These are phyloP conservation scores for Boulengeromyrus knoepffleri DNA, from an alignment of 2,113 vertebrate genomes.

Conservation along the genomic window DNA sequence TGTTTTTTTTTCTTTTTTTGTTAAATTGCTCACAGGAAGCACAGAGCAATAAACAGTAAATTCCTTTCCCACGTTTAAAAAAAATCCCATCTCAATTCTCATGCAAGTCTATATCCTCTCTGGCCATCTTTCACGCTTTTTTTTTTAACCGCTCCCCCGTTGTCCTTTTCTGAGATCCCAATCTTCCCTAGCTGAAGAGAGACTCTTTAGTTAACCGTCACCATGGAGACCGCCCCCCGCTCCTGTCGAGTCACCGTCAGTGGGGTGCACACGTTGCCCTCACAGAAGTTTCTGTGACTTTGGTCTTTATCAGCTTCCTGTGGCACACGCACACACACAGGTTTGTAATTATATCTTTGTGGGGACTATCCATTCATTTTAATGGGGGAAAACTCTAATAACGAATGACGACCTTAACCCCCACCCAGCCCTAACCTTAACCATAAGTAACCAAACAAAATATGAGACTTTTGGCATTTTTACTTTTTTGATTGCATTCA, in stretches of 20 bases:
- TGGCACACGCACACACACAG: no score
- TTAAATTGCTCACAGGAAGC: neutral
- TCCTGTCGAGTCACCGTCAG: slow-evolving; percentile 1
- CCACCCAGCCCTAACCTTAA: no score
- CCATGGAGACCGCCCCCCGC: slow-evolving; percentile 16
- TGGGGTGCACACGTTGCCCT: neutral
- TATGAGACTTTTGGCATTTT: no score
- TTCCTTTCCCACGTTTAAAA: neutral
- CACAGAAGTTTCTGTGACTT: neutral
- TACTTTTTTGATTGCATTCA: no score
- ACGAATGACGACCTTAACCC: no score
- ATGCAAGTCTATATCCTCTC: neutral
- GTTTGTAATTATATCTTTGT: no score
- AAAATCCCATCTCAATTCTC: neutral
- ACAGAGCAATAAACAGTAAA: neutral
- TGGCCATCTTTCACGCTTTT: neutral
- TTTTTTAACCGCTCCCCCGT: neutral
- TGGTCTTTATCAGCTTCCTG: neutral
- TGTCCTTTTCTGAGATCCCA: slow-evolving; percentile 1
- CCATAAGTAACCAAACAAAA: no score
- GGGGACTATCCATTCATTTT: no score
- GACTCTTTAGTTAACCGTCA: slow-evolving; percentile 10
- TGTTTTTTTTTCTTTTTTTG: neutral
- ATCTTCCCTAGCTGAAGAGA: neutral
- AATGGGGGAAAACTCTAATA: no score